Conservation (phyloP, 2,888 invertebrate species). For the Agrilus cyanescens region DNA sequence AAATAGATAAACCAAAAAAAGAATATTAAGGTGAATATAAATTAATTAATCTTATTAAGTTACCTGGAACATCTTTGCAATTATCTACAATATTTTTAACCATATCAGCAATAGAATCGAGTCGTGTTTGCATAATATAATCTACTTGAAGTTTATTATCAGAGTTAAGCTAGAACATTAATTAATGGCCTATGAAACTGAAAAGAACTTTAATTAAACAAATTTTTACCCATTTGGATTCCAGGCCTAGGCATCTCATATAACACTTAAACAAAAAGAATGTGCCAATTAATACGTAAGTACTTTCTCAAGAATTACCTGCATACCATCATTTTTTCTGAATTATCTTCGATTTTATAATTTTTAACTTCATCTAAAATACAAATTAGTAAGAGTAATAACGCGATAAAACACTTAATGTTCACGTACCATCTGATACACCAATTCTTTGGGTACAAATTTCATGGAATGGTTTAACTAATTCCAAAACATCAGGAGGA, state of each 20-base stretch:
- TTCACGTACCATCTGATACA: conserved; percentile 12
- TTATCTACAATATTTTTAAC: conserved; percentile 21
- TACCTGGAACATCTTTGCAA: conserved; percentile 24
- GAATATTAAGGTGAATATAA: too few species aligned
- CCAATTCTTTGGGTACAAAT: conserved; percentile 8
- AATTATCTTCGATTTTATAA: conserved; percentile 12
- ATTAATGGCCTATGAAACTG: not conserved
- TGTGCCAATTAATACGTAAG: not conserved
- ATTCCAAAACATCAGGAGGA: conserved; percentile 11
- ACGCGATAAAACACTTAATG: too few species aligned
- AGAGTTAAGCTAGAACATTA: conserved; percentile 19
- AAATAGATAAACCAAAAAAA: not conserved
- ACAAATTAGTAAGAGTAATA: conserved; percentile 4
- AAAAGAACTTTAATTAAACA: conserved; percentile 7
- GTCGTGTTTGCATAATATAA: conserved; percentile 20
- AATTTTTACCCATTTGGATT: conserved; percentile 25
- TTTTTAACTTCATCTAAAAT: conserved; percentile 11
- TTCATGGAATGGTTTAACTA: conserved; percentile 11
- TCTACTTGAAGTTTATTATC: conserved; percentile 25
- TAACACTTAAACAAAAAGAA: conserved; percentile 24
- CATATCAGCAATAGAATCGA: conserved; percentile 22
- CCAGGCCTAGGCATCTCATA: conserved; percentile 27
- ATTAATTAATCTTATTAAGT: too few species aligned
- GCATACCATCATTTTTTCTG: conserved; percentile 14
- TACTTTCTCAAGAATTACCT: not conserved